Evolutionary conservation across 1,140 invertebrate species (phyloP).

Genomic region (Cepaea nemoralis): DNA sequence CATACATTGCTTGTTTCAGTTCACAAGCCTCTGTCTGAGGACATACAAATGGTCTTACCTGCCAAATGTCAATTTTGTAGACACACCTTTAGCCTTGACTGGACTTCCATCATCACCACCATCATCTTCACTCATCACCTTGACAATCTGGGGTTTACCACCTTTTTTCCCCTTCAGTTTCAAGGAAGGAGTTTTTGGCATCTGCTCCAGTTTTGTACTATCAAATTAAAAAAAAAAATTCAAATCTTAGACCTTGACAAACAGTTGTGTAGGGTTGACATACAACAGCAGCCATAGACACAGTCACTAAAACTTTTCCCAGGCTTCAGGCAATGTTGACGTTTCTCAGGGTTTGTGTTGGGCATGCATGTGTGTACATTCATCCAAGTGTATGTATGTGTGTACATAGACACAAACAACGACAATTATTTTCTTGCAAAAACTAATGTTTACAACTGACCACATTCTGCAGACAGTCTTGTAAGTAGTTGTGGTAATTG

Average conservation of each 20-base stretch:
- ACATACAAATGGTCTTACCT: not conserved
- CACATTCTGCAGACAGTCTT: too few relatives aligned
- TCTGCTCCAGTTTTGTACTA: slow-evolving; percentile 36
- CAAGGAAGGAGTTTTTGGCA: slow-evolving; percentile 54
- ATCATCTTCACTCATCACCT: slow-evolving; percentile 15
- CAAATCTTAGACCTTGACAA: not conserved
- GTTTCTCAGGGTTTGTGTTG: too few relatives aligned
- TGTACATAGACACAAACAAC: too few relatives aligned
- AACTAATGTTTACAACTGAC: too few relatives aligned
- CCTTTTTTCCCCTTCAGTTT: slow-evolving; percentile 38
- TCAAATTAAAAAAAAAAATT: not conserved
- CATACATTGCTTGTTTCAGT: not conserved
- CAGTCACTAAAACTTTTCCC: not conserved
- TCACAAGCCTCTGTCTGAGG: too few relatives aligned
- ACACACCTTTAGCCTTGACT: not conserved
- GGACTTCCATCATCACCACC: not conserved
- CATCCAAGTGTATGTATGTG: too few relatives aligned
- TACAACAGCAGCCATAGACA: not conserved
- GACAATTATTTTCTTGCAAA: too few relatives aligned
- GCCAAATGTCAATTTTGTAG: not conserved
- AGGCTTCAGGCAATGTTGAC: too few relatives aligned
- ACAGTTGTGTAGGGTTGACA: not conserved
- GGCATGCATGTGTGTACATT: too few relatives aligned
- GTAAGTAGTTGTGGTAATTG: too few relatives aligned
- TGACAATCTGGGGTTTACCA: not conserved